Conservation (phyloP, 1,140 invertebrate genomes). For the Bombus vancouverensis region DNA sequence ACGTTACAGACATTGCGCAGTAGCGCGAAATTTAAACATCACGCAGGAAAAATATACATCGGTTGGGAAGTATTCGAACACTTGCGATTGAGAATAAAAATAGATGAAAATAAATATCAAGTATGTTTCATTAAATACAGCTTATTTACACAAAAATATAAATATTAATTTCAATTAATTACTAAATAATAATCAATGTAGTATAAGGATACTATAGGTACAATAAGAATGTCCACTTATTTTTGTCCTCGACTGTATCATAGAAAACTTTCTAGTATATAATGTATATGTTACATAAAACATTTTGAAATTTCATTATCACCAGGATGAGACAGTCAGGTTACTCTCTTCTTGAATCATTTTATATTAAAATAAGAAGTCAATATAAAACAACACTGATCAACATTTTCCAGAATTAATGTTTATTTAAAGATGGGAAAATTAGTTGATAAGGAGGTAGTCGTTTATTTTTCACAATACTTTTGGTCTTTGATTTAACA, state of each 20-base stretch:
- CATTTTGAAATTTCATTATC: not conserved
- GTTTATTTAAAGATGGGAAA: not conserved
- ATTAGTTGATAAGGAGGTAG: conserved; percentile 19
- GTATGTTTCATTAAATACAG: too few relatives aligned
- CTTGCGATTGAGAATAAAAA: too few relatives aligned
- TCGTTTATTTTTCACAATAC: conserved; percentile 29
- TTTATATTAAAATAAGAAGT: too few relatives aligned
- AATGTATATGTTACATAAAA: not conserved
- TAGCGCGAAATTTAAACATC: conserved; percentile 19
- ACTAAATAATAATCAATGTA: too few relatives aligned
- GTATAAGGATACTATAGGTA: too few relatives aligned
- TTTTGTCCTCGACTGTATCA: not conserved
- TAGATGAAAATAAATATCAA: too few relatives aligned
- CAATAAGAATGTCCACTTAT: too few relatives aligned
- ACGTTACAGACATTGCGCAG: not conserved
- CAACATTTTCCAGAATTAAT: not conserved
- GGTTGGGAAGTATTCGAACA: too few relatives aligned
- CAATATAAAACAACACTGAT: not conserved
- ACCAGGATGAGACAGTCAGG: not conserved
- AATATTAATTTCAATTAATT: too few relatives aligned
- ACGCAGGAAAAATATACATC: not conserved
- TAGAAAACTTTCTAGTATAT: not conserved
- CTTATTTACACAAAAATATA: too few relatives aligned
- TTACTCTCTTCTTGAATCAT: too few relatives aligned
- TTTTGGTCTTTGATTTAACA: conserved; percentile 15